Percentiles rank a stretch among this genome's conserved stretches.
Conservation (phyloP, 2,888 invertebrate species). For the Melanchra persicariae region DNA sequence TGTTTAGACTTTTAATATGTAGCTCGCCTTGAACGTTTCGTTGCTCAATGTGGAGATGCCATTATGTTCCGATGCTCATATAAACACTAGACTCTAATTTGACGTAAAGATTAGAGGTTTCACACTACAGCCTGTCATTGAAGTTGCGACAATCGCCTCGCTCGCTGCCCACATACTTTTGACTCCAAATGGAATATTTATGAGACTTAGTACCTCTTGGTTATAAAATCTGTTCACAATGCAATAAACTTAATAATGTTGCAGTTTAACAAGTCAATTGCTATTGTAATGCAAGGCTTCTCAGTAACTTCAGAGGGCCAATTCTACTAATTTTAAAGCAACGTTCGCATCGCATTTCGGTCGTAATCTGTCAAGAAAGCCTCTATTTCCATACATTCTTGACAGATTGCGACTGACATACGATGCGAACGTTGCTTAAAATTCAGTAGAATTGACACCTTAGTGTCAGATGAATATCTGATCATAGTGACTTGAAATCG, state of each 20-base stretch:
- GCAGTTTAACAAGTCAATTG: not conserved
- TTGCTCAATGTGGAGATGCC: slow-evolving; percentile 85
- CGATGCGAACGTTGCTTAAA: no score
- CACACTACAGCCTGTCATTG: slow-evolving; percentile 69
- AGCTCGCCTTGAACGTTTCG: slow-evolving; percentile 83
- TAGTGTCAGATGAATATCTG: not conserved
- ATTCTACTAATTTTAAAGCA: no score
- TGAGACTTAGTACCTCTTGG: slow-evolving; percentile 28
- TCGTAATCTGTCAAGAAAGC: no score
- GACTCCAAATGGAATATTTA: slow-evolving; percentile 65
- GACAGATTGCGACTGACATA: no score
- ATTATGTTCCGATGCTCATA: slow-evolving; percentile 77
- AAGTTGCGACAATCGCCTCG: slow-evolving; percentile 72
- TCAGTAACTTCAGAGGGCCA: not conserved
- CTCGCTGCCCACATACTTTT: slow-evolving; percentile 71
- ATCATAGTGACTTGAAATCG: slow-evolving; percentile 25
- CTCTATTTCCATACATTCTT: no score
- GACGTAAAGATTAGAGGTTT: slow-evolving; percentile 76
- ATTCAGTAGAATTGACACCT: no score
- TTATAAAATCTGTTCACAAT: slow-evolving; percentile 25
- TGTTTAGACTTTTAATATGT: slow-evolving; percentile 84
- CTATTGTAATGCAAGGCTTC: not conserved
- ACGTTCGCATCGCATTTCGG: no score
- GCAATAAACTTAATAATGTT: slow-evolving; percentile 12
- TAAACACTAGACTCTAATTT: slow-evolving; percentile 79